Conservation (phyloP, 2,888 invertebrate genomes). For the Notodonta ziczac region DNA sequence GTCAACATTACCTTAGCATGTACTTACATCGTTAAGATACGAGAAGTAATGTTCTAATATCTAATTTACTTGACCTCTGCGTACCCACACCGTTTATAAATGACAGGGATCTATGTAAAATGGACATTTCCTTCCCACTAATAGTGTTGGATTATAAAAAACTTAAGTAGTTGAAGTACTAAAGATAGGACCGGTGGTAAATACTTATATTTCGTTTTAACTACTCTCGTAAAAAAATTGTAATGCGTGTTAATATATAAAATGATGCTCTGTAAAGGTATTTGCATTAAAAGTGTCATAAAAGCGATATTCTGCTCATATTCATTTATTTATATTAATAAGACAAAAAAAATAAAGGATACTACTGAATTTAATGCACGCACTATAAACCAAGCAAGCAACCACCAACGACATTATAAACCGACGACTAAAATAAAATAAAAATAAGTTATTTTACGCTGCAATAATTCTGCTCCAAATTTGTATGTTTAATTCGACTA, state of each 20-base stretch:
- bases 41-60: conserved; percentile 7
- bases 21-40: conserved; percentile 43
- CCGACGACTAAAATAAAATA: no score
- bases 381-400: no score
- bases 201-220: conserved; percentile 29
- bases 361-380: no score
- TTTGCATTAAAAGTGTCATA: no score
- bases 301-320: no score
- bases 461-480: no score
- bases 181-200: conserved; percentile 29
- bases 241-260: neutral
- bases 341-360: no score
- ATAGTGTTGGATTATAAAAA: conserved; percentile 43
- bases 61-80: conserved; percentile 19
- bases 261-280: neutral
- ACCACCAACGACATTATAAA: no score
- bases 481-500: no score
- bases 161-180: conserved; percentile 38
- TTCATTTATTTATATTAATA: no score
- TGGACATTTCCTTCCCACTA: conserved; percentile 19
- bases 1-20: conserved; percentile 41
- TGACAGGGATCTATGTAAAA: conserved; percentile 15
- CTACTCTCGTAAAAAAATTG: conserved; percentile 32
- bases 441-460: no score
- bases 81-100: neutral